Evolutionary conservation across 2,888 invertebrate genomes (phyloP).

Genomic region (Leucophenga montana): DNA sequence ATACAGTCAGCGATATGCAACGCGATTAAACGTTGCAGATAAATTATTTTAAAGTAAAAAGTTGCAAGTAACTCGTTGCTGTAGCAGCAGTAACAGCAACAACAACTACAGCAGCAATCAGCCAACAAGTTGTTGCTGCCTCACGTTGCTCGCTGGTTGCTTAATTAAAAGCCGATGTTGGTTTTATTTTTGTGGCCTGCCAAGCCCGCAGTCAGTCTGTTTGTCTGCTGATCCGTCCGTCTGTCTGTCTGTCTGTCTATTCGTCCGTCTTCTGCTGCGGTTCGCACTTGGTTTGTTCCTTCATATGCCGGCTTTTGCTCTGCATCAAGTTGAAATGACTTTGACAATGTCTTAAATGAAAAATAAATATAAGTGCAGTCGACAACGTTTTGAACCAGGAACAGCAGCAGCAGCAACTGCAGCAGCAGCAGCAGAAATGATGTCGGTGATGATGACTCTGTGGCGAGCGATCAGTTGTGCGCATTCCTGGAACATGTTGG

Average conservation of each 20-base stretch:
- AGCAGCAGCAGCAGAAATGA: not conserved
- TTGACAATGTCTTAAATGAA: slow-evolving; percentile 67
- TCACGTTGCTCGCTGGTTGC: slow-evolving; percentile 50
- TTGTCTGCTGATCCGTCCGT: not conserved
- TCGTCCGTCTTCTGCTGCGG: not conserved
- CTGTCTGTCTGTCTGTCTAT: not conserved
- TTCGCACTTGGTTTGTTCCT: not conserved
- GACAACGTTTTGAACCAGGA: slow-evolving; percentile 6
- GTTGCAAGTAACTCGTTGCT: slow-evolving; percentile 29
- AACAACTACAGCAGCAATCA: not conserved
- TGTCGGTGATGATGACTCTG: slow-evolving; percentile 3
- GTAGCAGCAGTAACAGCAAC: not conserved
- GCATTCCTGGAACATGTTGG: slow-evolving; percentile 25
- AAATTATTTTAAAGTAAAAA: slow-evolving; percentile 56
- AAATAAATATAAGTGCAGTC: slow-evolving; percentile 57
- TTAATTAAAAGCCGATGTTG: slow-evolving; percentile 62
- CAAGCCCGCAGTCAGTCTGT: not conserved
- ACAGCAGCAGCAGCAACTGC: not conserved
- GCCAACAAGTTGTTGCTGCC: slow-evolving; percentile 57
- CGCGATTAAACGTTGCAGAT: slow-evolving; percentile 59
- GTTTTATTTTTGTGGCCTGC: slow-evolving; percentile 11
- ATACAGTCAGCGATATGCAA: not conserved
- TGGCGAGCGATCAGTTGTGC: slow-evolving; percentile 7
- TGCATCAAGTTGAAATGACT: slow-evolving; percentile 58
- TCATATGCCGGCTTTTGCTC: not conserved